phyloP scores from a whole-genome alignment of 2,113 vertebrate species.

The Polypterus senegalus region DNA sequence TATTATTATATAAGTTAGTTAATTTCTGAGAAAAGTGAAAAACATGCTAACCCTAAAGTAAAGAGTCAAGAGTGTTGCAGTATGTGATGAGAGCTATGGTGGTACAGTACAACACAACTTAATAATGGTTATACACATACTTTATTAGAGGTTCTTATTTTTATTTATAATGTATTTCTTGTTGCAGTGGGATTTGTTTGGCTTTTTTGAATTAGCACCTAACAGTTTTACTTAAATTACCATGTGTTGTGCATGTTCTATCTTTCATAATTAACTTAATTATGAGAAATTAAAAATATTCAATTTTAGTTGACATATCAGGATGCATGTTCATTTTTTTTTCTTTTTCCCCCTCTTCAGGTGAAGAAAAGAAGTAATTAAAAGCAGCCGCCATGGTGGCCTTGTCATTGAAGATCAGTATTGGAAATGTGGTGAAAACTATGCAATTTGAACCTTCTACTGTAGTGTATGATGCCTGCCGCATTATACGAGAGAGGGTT shows the following conservation, averaged over 20 bases:
- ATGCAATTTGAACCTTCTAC: slow-evolving; percentile 98
- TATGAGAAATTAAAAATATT: neutral
- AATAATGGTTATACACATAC: no score
- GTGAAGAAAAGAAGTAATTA: slow-evolving; percentile 33
- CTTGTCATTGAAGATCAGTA: slow-evolving; percentile 93
- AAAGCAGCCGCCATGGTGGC: slow-evolving; percentile 80
- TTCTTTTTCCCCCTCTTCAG: slow-evolving; percentile 5
- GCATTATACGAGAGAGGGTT: slow-evolving; percentile 86
- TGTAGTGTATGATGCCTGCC: slow-evolving; percentile 91
- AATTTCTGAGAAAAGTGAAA: no score
- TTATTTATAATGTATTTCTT: no score
- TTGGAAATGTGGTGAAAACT: slow-evolving; percentile 93
- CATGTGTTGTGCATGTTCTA: neutral
- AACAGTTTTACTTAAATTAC: neutral
- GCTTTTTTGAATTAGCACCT: no score
- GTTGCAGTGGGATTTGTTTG: no score
- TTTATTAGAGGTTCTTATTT: no score
- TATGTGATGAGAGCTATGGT: no score
- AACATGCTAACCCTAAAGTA: no score
- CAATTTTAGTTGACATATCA: neutral
- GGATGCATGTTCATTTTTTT: neutral
- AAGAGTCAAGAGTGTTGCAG: no score
- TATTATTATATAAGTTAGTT: no score
- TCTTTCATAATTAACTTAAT: neutral
- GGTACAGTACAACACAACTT: no score